phyloP scores from a whole-genome alignment of 1,140 invertebrate genomes.

The Trichonephila clavipes region DNA sequence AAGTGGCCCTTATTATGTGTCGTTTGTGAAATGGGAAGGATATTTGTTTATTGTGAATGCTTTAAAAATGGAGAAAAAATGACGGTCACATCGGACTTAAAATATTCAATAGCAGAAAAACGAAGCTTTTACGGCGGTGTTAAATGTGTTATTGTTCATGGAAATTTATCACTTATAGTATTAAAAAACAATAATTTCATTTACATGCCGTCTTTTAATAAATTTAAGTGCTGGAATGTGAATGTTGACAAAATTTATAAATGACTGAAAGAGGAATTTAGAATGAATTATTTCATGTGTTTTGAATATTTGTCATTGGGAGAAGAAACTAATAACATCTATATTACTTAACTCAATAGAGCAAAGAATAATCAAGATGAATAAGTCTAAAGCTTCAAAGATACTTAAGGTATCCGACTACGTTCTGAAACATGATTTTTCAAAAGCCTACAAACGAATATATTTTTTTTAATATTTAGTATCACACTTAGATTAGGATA shows the following conservation, averaged over 20 bases:
- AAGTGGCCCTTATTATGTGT: not conserved
- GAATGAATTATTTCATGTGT: too few relatives aligned
- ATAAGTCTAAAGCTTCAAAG: too few relatives aligned
- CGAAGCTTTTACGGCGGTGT: not conserved
- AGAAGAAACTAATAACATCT: too few relatives aligned
- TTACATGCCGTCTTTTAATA: not conserved
- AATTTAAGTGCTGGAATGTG: not conserved
- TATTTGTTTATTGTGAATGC: slow-evolving; percentile 23
- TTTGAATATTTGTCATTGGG: too few relatives aligned
- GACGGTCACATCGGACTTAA: not conserved
- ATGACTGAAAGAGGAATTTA: not conserved
- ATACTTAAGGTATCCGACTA: too few relatives aligned
- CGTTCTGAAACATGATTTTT: too few relatives aligned
- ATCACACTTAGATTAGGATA: too few relatives aligned
- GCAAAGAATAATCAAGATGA: too few relatives aligned
- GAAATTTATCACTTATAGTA: not conserved
- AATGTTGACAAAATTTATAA: not conserved
- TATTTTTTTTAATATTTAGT: too few relatives aligned
- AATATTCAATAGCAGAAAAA: slow-evolving; percentile 1
- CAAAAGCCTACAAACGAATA: too few relatives aligned
- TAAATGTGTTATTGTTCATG: not conserved
- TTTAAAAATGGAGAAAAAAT: not conserved
- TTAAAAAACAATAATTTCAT: not conserved
- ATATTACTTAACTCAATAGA: too few relatives aligned
- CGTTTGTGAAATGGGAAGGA: slow-evolving; percentile 1